A percentile compares a stretch with the other conserved stretches of the same genome.
phyloP scores from a whole-genome alignment of 2,888 invertebrate genomes.

The Calameuta pallipes region DNA sequence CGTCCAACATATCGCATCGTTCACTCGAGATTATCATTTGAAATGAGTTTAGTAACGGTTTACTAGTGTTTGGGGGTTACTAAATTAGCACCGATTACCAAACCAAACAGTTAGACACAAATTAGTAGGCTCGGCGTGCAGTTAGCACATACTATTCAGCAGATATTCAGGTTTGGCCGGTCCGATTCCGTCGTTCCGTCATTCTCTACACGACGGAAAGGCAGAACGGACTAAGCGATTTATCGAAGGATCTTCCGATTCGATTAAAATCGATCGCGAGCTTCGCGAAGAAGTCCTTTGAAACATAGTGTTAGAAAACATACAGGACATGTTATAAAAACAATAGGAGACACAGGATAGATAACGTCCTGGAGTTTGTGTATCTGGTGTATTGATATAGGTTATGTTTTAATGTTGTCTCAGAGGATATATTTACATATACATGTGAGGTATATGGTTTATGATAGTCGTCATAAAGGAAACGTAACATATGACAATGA shows the following conservation, averaged over 20 bases:
- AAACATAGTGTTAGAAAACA: not conserved
- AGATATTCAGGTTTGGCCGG: not conserved
- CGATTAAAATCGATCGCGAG: conserved; percentile 1
- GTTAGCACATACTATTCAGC: not conserved
- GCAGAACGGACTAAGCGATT: not conserved
- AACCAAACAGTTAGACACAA: not conserved
- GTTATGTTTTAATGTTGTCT: not conserved
- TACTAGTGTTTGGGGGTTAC: not conserved
- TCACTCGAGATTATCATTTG: not conserved
- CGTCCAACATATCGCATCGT: not conserved
- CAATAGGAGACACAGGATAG: not conserved
- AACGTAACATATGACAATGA: conserved; percentile 27
- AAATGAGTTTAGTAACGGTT: not conserved
- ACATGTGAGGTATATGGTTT: conserved; percentile 23
- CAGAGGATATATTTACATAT: conserved; percentile 24
- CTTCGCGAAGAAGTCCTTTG: conserved; percentile 5
- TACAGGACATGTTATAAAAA: not conserved
- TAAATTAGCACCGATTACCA: not conserved
- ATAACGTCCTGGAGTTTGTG: not conserved
- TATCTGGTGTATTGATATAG: not conserved
- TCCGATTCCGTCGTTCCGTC: not conserved
- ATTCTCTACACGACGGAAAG: not conserved
- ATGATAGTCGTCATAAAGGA: not conserved
- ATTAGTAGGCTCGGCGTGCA: not conserved
- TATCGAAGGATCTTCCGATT: not conserved